A percentile compares a stretch with the other conserved stretches of the same genome.
These are phyloP conservation scores for Mamestra brassicae DNA, from an alignment of 2,888 invertebrate genomes.

Conservation along the genomic window DNA sequence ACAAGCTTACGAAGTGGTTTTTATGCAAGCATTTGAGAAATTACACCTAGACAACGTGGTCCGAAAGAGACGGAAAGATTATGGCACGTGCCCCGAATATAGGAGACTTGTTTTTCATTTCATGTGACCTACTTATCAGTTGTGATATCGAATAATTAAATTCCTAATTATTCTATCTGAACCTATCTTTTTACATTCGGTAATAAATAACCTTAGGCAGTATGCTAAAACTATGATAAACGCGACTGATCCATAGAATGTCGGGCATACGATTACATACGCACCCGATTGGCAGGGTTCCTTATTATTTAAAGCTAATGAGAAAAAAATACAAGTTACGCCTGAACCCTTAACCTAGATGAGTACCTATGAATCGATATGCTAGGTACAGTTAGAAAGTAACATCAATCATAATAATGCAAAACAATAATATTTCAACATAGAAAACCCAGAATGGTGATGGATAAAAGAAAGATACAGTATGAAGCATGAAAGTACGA, in stretches of 20 bases:
- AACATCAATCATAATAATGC: background rate
- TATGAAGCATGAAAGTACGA: no score
- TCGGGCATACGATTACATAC: background rate
- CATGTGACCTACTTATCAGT: constrained; percentile 26
- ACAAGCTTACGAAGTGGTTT: background rate
- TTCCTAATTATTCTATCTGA: constrained; percentile 11
- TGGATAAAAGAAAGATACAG: no score
- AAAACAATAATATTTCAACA: background rate
- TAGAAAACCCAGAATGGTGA: no score
- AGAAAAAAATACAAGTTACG: background rate
- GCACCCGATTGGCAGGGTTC: background rate
- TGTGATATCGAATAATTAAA: constrained; percentile 9
- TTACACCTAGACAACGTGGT: background rate
- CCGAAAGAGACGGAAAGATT: background rate
- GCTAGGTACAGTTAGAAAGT: background rate
- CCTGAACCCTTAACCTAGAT: background rate
- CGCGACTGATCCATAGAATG: constrained; percentile 5
- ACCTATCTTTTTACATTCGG: constrained; percentile 22
- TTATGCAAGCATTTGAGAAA: background rate
- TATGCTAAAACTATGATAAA: constrained; percentile 24
- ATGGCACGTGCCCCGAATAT: background rate
- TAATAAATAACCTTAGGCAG: constrained; percentile 20
- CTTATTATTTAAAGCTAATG: background rate
- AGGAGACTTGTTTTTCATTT: constrained; percentile 14
- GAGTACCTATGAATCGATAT: background rate